Evolutionary conservation across 1,140 invertebrate species (phyloP), one percentile per base, ranked within the genome.

Genomic region (Medauroidea extradentata): DNA sequence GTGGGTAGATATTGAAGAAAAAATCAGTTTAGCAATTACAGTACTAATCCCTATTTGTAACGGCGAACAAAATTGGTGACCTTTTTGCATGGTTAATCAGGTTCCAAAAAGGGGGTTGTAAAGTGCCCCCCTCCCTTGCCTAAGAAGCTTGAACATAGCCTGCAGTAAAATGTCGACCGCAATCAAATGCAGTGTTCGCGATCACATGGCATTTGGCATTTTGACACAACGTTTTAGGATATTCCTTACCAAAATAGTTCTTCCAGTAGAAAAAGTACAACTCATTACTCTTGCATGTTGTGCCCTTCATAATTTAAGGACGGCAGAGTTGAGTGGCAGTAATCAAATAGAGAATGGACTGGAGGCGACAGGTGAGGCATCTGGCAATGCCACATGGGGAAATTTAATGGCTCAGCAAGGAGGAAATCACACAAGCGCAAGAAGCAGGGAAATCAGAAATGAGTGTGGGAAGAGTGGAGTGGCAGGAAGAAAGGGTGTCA

Each of bases 151-250:
- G n/a, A n/a, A n/a, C n/a, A n/a, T n/a, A n/a, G n/a, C n/a, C n/a
- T n/a, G n/a, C n/a, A n/a, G n/a, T n/a, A n/a, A n/a, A n/a, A n/a
- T n/a, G n/a, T n/a, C n/a, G n/a, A n/a, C n/a, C n/a, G n/a, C n/a
- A n/a, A n/a, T n/a, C n/a, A n/a, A n/a, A n/a, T n/a, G n/a, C n/a
- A n/a, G n/a, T n/a, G n/a, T n/a, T n/a, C n/a, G n/a, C n/a, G n/a
- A n/a, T n/a, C n/a, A n/a, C n/a, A n/a, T n/a, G n/a, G n/a, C 71
- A 39, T 81, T 81, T 69, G 78, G 77, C 14, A 74, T 79, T 53
- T 62, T 76, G 54, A 65, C 72, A 14, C 60, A 67, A 5, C 64
- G 65, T 52, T 79, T 76, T 70, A 59, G 72, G 61, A 64, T 79
- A 50, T 70, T 78, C n/a, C 2, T 34, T 3, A 54, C 19, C 8